Evolutionary conservation across 1,140 invertebrate genomes (phyloP), one percentile per base, ranked within the genome.

Genomic region (Helicoverpa armigera): DNA sequence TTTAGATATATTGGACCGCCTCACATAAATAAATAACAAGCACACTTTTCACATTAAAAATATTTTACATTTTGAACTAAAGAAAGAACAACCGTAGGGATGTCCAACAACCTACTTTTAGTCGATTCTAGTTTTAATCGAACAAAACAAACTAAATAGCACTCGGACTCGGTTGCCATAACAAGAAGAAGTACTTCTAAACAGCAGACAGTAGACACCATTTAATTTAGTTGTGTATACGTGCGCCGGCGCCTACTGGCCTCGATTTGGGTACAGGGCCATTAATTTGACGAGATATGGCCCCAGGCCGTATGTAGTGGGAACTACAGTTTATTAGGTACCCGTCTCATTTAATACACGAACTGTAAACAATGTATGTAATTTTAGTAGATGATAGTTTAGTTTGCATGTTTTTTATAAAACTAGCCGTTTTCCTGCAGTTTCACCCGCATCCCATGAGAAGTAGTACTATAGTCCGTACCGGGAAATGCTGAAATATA

Each of bases 271-370:
- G 54, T 60, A 60, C 54, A 58, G 23, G 35, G 50, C 65, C 67
- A 79, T 79, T 58, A 72, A 72, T 70, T 79, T 70, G 76, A 79
- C 53, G 31, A 79, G 77, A 70, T 73, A 73, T 73, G 70, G 70
- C 53, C 70, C n/a, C 70, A 10, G n/a, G 70, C 70, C 14, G 35
- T 18, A 63, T 18, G 14, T 50, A 56, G 23, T 56, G 12, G 53
- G 16, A 58, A 43, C 53, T 43, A 69, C 53, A 73, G 53, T 56
- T 58, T 43, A 58, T 73, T 43, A 35, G 43, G 35, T 50, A 35
- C 63, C 43, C 10, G 18, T 10, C 56, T 43, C 31, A 58, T 56
- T 73, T 73, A 73, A 9, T 58, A 73, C 35, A 35, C 13, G 11
- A 54, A 31, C 9, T 9, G 53, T 54, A 67, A 67, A 67, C 63